These are phyloP conservation scores for Cavia porcellus DNA, from an alignment of 2,113 vertebrate genomes.

Conservation along the genomic window DNA sequence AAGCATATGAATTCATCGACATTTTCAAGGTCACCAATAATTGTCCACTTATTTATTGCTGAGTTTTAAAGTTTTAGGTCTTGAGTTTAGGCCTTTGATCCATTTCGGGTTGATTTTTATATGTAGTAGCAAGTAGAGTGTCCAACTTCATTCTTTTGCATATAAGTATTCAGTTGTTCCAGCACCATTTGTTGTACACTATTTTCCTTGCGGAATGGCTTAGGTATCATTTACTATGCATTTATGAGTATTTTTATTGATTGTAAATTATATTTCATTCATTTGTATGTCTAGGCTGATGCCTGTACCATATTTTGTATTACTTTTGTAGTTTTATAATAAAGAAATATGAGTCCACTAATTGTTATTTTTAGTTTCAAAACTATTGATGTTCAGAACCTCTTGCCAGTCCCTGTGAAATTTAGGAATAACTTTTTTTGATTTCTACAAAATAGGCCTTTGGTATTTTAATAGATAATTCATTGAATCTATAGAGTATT, in stretches of 20 bases:
- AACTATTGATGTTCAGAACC: not conserved
- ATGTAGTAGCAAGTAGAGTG: not conserved
- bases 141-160: not conserved
- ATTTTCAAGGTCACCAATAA: not conserved
- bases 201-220: not conserved
- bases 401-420: constrained; percentile 45
- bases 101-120: constrained; percentile 20
- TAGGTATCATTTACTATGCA: not conserved
- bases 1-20: constrained; percentile 22
- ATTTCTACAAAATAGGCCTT: not conserved
- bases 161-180: not conserved
- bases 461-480: not conserved
- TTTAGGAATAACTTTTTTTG: constrained; percentile 3
- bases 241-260: not conserved
- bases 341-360: not conserved
- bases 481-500: not conserved
- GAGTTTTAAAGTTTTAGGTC: not conserved
- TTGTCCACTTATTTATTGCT: not conserved
- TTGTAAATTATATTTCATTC: not conserved
- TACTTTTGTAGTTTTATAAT: constrained; percentile 17
- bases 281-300: not conserved
- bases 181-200: constrained; percentile 24
- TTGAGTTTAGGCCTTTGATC: not conserved
- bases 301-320: not conserved
- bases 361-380: constrained; percentile 3